phyloP scores from a whole-genome alignment of 2,797 vertebrate species.

The Peromyscus attwateri region DNA sequence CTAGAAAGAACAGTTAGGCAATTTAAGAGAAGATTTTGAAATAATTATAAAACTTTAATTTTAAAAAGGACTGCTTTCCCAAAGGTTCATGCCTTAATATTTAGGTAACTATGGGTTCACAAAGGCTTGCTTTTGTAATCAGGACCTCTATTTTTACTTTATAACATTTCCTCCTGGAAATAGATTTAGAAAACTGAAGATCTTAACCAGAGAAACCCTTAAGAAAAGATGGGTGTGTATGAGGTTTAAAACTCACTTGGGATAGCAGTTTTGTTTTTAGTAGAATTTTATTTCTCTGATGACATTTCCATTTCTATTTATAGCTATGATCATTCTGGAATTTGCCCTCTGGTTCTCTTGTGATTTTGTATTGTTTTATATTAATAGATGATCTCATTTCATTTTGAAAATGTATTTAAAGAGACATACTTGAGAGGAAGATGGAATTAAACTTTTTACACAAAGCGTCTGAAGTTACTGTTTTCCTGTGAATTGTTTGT shows the following conservation, averaged over 20 bases:
- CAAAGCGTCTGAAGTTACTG: constrained; percentile 10
- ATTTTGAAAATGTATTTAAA: constrained; percentile 65
- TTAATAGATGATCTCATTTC: constrained; percentile 75
- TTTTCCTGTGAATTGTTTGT: constrained; percentile 57
- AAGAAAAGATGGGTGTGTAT: constrained; percentile 46
- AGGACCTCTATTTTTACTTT: background rate
- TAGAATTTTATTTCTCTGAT: constrained; percentile 81
- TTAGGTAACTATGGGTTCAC: background rate
- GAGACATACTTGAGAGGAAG: constrained; percentile 57
- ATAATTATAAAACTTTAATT: background rate
- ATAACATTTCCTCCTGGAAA: background rate
- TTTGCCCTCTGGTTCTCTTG: constrained; percentile 87
- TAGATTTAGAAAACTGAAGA: constrained; percentile 9
- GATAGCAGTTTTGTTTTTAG: constrained; percentile 70
- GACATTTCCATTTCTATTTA: constrained; percentile 86
- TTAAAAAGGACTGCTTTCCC: background rate
- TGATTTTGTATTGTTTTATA: constrained; percentile 81
- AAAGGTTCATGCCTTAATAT: background rate
- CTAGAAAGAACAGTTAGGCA: background rate
- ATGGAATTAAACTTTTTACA: constrained; percentile 36
- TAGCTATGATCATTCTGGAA: constrained; percentile 88
- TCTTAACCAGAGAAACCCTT: constrained; percentile 59
- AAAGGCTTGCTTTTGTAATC: constrained; percentile 48
- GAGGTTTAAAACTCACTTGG: constrained; percentile 72
- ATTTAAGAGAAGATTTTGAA: background rate